Evolutionary conservation across 2,888 invertebrate species (phyloP).

Genomic region (Heteromurus nitidus): DNA sequence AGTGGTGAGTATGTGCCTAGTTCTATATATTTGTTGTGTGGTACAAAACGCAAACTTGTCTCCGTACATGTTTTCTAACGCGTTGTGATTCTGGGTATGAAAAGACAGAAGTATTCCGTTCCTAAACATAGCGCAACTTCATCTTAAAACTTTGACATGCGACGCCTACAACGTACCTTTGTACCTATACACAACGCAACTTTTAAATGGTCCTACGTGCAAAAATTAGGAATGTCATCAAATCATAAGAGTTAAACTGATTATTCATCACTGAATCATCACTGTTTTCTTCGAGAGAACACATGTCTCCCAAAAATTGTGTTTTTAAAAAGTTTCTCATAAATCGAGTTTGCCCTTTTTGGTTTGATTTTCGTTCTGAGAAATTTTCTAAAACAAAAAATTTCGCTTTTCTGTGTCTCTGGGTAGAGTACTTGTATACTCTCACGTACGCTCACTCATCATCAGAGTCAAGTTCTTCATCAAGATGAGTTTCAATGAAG

Average conservation of each 20-base stretch:
- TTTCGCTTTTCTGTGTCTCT: not conserved
- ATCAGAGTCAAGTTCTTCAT: too few species aligned
- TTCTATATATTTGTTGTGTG: too few species aligned
- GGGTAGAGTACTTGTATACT: not conserved
- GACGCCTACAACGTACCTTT: not conserved
- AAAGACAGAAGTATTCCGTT: not conserved
- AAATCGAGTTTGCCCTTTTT: not conserved
- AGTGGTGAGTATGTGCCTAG: not conserved
- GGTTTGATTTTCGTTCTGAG: conserved; percentile 14
- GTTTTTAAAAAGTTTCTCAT: conserved; percentile 19
- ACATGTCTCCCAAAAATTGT: not conserved
- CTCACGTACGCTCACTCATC: not conserved
- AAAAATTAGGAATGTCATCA: not conserved
- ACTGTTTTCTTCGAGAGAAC: not conserved
- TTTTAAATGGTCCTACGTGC: not conserved
- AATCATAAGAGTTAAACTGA: not conserved
- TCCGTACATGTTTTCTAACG: not conserved
- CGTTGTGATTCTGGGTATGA: not conserved
- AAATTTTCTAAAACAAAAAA: conserved; percentile 28
- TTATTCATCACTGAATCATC: conserved; percentile 13
- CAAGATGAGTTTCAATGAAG: too few species aligned
- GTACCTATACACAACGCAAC: not conserved
- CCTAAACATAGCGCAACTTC: not conserved
- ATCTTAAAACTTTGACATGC: not conserved
- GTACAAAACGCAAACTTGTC: not conserved